phyloP scores from a whole-genome alignment of 2,113 vertebrate species.

The Clarias macrocephalus region DNA sequence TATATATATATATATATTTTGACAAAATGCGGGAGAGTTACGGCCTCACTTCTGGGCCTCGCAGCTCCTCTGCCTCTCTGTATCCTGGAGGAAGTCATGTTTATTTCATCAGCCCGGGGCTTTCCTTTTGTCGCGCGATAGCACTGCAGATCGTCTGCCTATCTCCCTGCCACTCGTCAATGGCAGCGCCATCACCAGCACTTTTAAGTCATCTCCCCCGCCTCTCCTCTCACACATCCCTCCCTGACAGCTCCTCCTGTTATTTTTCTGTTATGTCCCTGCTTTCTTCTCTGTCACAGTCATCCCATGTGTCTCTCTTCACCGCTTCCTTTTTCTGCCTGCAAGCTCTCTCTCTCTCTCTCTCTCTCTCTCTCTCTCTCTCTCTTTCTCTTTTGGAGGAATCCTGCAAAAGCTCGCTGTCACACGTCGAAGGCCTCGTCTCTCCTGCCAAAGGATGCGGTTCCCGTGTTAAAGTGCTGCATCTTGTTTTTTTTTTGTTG shows the following conservation, averaged over 20 bases:
- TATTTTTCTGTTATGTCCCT: background rate
- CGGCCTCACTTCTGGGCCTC: conserved; percentile 65
- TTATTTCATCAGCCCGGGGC: conserved; percentile 74
- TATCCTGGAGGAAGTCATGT: conserved; percentile 70
- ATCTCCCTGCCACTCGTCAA: conserved; percentile 66
- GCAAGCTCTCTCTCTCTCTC: conserved; percentile 15
- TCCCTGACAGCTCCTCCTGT: conserved; percentile 43
- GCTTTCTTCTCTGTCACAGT: conserved; percentile 63
- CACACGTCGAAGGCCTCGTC: conserved; percentile 59
- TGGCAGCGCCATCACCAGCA: conserved; percentile 63
- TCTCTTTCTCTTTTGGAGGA: conserved; percentile 15
- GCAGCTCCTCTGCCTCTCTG: conserved; percentile 55
- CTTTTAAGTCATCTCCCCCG: conserved; percentile 58
- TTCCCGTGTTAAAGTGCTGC: conserved; percentile 42
- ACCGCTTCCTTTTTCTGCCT: background rate
- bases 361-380: conserved; percentile 17
- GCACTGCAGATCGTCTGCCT: conserved; percentile 59
- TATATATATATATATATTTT: too few relatives aligned
- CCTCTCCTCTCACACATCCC: conserved; percentile 23
- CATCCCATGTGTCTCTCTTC: conserved; percentile 55
- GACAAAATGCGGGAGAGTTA: conserved; percentile 53
- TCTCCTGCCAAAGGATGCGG: conserved; percentile 62
- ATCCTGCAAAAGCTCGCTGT: conserved; percentile 46
- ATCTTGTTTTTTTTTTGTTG: background rate
- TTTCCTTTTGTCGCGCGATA: conserved; percentile 68